Percentiles rank a stretch among this genome's conserved stretches.
These are phyloP conservation scores for Antheraea yamamai DNA, from an alignment of 2,888 invertebrate genomes.

Conservation along the genomic window DNA sequence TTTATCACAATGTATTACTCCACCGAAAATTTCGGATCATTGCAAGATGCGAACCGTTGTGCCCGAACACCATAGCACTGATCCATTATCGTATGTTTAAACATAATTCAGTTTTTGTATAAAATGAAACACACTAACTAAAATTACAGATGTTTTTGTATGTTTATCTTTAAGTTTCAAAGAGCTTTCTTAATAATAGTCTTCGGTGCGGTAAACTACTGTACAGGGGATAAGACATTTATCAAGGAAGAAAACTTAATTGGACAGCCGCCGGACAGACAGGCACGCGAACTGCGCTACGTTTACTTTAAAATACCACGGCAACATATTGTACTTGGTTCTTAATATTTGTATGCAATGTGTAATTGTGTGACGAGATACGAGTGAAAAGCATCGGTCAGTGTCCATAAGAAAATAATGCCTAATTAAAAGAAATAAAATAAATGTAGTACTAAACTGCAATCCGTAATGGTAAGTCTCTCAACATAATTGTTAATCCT, in stretches of 20 bases:
- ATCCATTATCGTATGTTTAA: no score
- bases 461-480: background rate
- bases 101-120: background rate
- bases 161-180: background rate
- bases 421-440: background rate
- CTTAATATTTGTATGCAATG: background rate
- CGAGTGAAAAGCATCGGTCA: background rate
- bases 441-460: background rate
- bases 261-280: slow-evolving; percentile 60
- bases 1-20: no score
- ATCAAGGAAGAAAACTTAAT: slow-evolving; percentile 71
- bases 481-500: background rate
- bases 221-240: slow-evolving; percentile 39
- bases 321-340: background rate
- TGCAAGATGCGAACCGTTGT: no score
- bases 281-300: slow-evolving; percentile 50
- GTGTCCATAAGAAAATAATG: background rate
- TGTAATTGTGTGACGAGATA: background rate
- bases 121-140: background rate
- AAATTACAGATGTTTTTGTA: background rate
- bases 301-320: slow-evolving; percentile 27
- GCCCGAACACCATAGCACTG: no score
- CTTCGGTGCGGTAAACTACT: slow-evolving; percentile 1
- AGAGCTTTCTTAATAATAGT: background rate
- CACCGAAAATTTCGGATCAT: no score